Conservation (phyloP, 2,888 invertebrate genomes). For the Alviniconcha strummeri region DNA sequence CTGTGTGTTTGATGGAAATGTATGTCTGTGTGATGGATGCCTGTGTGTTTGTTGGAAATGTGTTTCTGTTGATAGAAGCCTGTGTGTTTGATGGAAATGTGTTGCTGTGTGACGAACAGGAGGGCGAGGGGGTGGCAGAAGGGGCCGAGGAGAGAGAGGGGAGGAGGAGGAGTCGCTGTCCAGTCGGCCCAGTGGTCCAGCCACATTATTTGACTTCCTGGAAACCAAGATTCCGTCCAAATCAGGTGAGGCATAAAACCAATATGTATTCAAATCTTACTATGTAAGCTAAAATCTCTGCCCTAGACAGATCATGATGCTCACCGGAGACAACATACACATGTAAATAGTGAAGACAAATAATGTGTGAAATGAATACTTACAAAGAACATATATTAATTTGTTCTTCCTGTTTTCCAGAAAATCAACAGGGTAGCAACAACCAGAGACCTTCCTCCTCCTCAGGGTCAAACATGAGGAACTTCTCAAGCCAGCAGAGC, state of each 20-base stretch:
- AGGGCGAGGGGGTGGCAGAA: constrained; percentile 36
- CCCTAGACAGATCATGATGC: no score
- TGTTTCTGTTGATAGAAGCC: no score
- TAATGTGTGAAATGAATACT: no score
- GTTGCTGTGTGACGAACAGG: not conserved
- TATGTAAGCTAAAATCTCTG: no score
- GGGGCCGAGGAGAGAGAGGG: constrained; percentile 42
- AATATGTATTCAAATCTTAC: not conserved
- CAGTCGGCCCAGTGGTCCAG: constrained; percentile 69
- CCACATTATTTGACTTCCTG: constrained; percentile 72
- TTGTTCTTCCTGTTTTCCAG: not conserved
- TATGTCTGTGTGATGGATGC: no score
- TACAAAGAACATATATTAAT: no score
- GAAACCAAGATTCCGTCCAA: constrained; percentile 66
- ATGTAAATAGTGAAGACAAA: no score
- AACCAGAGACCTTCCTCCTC: not conserved
- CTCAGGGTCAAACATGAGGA: not conserved
- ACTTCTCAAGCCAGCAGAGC: not conserved
- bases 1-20: no score
- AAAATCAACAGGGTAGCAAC: constrained; percentile 12
- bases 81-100: no score
- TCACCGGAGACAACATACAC: no score
- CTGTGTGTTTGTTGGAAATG: no score
- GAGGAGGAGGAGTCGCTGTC: constrained; percentile 54
- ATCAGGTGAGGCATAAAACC: constrained; percentile 45